Percentiles rank a stretch among this genome's conserved stretches.
These are phyloP conservation scores for Dasysyrphus tricinctus DNA, from an alignment of 2,888 invertebrate species.

Conservation along the genomic window DNA sequence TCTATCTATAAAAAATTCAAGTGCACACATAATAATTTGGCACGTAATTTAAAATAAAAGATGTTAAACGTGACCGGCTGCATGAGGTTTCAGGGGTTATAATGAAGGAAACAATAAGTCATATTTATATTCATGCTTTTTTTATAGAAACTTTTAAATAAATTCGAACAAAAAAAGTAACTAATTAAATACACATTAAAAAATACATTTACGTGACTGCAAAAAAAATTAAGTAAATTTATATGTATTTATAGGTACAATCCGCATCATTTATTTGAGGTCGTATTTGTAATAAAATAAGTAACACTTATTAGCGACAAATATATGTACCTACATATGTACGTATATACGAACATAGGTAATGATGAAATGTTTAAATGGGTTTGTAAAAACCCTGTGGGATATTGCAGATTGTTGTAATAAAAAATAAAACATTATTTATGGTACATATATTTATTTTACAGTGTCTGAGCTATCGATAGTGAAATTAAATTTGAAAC, in stretches of 20 bases:
- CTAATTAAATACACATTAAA: slow-evolving; percentile 22
- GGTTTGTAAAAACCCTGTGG: too few species aligned
- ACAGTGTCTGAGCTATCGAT: too few species aligned
- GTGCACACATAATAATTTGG: neutral
- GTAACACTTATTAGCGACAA: too few species aligned
- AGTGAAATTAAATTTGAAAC: too few species aligned
- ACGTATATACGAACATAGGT: too few species aligned
- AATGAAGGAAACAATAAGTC: slow-evolving; percentile 35
- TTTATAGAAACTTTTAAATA: neutral
- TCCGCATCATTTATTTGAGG: neutral
- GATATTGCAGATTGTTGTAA: too few species aligned
- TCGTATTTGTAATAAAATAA: neutral
- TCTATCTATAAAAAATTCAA: neutral
- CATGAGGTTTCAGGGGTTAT: slow-evolving; percentile 5
- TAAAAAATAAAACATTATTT: too few species aligned
- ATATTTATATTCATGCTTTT: slow-evolving; percentile 39
- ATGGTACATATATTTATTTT: too few species aligned
- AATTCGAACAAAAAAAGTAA: neutral
- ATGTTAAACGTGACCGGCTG: slow-evolving; percentile 41
- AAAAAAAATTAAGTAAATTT: neutral
- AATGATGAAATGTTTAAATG: too few species aligned
- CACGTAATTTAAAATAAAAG: slow-evolving; percentile 27
- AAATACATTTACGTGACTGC: slow-evolving; percentile 31
- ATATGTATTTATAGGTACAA: neutral
- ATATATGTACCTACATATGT: too few species aligned